Percentiles rank a stretch among this genome's conserved stretches.
These are phyloP conservation scores for Incurvaria masculella DNA, from an alignment of 2,888 invertebrate species.

Conservation along the genomic window DNA sequence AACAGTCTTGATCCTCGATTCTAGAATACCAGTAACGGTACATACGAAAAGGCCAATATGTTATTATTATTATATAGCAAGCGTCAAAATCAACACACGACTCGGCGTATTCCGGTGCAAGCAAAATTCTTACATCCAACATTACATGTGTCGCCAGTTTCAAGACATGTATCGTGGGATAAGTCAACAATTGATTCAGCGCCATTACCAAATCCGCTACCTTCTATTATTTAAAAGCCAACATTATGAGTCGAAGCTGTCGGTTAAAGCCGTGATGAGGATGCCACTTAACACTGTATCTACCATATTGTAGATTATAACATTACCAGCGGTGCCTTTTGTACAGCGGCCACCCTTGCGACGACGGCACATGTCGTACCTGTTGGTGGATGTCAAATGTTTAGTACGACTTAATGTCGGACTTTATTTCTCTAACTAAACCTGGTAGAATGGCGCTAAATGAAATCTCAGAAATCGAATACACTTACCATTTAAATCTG, in stretches of 20 bases:
- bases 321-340: conserved; percentile 97
- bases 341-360: conserved; percentile 96
- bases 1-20: too few species aligned
- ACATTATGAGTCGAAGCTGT: conserved; percentile 44
- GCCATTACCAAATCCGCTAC: conserved; percentile 56
- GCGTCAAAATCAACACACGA: neutral
- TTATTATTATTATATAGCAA: neutral
- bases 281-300: conserved; percentile 28
- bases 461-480: too few species aligned
- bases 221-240: conserved; percentile 46
- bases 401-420: too few species aligned
- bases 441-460: conserved; percentile 46
- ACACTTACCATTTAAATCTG: too few species aligned
- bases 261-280: conserved; percentile 44
- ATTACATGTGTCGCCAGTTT: neutral
- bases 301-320: conserved; percentile 30
- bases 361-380: conserved; percentile 97
- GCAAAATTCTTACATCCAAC: conserved; percentile 1
- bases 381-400: too few species aligned
- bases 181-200: conserved; percentile 35
- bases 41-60: neutral
- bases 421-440: too few species aligned
- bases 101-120: conserved; percentile 4
- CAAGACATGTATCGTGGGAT: conserved; percentile 1
- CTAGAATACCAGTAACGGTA: too few species aligned